phyloP scores from a whole-genome alignment of 2,797 vertebrate genomes.

The Falco rusticolus region DNA sequence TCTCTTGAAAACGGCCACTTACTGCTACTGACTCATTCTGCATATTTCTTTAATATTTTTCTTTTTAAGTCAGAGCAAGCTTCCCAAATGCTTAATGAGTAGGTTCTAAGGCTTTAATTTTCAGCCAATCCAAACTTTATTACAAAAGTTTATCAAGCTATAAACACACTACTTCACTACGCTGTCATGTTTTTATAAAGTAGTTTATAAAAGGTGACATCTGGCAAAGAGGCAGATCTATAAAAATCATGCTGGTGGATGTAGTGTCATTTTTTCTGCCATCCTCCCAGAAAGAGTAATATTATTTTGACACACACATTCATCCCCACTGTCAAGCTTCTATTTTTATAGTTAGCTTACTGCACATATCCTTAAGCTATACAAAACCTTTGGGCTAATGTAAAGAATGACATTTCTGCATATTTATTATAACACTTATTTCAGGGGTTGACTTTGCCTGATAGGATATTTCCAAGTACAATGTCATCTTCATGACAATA shows the following conservation, averaged over 20 bases:
- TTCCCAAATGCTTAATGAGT: conserved; percentile 74
- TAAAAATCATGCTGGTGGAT: conserved; percentile 83
- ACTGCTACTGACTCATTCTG: conserved; percentile 28
- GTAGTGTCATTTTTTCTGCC: conserved; percentile 82
- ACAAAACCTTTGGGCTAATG: conserved; percentile 84
- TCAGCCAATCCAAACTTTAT: conserved; percentile 70
- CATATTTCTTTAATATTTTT: conserved; percentile 53
- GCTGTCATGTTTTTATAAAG: conserved; percentile 80
- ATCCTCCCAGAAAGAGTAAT: conserved; percentile 81
- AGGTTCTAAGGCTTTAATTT: conserved; percentile 67
- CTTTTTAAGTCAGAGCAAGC: conserved; percentile 55
- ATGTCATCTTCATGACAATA: conserved; percentile 75
- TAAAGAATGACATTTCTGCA: conserved; percentile 83
- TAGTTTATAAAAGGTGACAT: conserved; percentile 86
- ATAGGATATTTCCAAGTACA: conserved; percentile 76
- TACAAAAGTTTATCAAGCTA: conserved; percentile 74
- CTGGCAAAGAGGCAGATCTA: conserved; percentile 84
- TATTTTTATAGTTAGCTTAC: conserved; percentile 84
- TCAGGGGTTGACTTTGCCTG: conserved; percentile 79
- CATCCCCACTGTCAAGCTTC: conserved; percentile 81
- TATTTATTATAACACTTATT: conserved; percentile 81
- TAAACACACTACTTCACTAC: conserved; percentile 71
- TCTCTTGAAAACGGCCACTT: not conserved
- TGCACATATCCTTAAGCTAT: conserved; percentile 81
- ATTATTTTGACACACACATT: conserved; percentile 86